phyloP scores from a whole-genome alignment of 2,797 vertebrate genomes.

The Syncerus caffer region DNA sequence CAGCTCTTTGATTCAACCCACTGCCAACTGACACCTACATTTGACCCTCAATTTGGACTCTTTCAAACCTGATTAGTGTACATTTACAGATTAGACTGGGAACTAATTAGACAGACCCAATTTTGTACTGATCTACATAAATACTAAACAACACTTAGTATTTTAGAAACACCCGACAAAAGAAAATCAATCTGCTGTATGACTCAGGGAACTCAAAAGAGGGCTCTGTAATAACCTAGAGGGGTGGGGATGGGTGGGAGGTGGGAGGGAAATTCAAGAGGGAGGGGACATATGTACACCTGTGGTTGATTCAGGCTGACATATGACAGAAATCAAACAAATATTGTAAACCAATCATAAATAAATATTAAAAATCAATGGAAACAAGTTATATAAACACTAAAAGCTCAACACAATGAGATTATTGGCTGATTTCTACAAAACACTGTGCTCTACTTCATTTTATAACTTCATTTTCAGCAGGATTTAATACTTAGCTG shows the following conservation, averaged over 20 bases:
- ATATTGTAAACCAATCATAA: neutral
- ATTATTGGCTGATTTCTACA: conserved; percentile 26
- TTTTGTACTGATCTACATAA: conserved; percentile 23
- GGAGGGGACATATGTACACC: neutral
- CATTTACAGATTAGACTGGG: neutral
- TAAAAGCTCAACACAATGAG: conserved; percentile 20
- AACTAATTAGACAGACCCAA: conserved; percentile 27
- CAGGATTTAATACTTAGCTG: conserved; percentile 9
- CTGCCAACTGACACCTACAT: neutral
- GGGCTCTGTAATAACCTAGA: neutral
- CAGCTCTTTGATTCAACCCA: conserved; percentile 30
- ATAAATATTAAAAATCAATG: neutral
- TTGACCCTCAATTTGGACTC: neutral
- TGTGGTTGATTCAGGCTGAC: neutral
- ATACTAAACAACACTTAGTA: neutral
- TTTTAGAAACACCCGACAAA: conserved; percentile 43
- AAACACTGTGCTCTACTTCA: neutral
- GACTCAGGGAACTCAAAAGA: neutral
- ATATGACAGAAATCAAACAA: neutral
- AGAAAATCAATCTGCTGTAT: conserved; percentile 9
- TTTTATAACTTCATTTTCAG: conserved; percentile 12
- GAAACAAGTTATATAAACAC: conserved; percentile 13
- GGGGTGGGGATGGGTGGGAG: neutral
- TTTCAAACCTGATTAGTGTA: neutral
- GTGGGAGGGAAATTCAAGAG: neutral